Base-by-base conservation (phyloP, 2,113 vertebrate species). In the Brienomyrus brachyistius region DNA sequence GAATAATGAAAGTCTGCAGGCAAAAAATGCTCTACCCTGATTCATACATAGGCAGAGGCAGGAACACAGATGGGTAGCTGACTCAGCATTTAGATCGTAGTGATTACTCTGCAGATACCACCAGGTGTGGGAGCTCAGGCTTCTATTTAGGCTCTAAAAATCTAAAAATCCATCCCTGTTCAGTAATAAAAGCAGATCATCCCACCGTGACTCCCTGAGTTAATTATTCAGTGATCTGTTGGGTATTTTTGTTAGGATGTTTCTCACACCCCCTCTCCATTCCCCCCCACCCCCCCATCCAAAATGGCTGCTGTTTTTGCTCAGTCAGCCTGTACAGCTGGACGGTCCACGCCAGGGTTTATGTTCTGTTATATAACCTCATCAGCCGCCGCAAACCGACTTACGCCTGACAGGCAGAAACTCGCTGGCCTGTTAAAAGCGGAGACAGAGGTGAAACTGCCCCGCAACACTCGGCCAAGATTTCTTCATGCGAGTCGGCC, bases 131-230 rank as follows among this genome's bases (percentile, higher is more conserved):
- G 15, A 54, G 35, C 19, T 59, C 10, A 70, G 62, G 62, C 3
- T 35, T 17, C 52, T 8, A 21, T 31, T 31, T 31, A 54, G 27
- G 86, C 86, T 40, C 13, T 56, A 80, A 87, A 87, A 59, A 31
- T 40, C 13, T 56, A 80, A 87, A 87, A 59, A 31, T 10, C 50
- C 50, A 59, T 54, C 50, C 86, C 31, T 19, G 31, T 56, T 87
- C n/a, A 66, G 59, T 70, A 62, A 89, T 31, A 88, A 56, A 90
- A 90, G 86, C 77, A n/a, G 74, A 62, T 77, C 48, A 54, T 52
- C 50, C 52, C 50, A 27, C 84, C 7, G 27, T 19, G 5, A 43
- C 6, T 35, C 83, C 52, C 45, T 47, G n/a, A 74, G 59, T 59
- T 85, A 62, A 88, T 47, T 70, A 56, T 88, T 48, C 59, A 56